Evolutionary conservation across 2,797 vertebrate genomes (phyloP).

Genomic region (Aselliscus stoliczkanus): DNA sequence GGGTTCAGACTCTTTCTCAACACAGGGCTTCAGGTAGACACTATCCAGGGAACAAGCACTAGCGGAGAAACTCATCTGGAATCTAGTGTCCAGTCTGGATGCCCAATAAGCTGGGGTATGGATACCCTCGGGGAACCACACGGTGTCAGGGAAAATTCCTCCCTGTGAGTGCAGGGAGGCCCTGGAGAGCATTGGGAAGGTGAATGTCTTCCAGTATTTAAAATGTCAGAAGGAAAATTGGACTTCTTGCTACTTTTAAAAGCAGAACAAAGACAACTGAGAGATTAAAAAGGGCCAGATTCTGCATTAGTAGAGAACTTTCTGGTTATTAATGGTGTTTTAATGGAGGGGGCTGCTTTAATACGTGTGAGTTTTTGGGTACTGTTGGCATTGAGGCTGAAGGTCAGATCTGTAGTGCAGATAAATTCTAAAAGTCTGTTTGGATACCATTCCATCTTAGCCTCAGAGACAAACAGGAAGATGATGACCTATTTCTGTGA

Average conservation of each 20-base stretch:
- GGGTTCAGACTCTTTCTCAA: neutral
- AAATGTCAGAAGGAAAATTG: neutral
- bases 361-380: neutral
- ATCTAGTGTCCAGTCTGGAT: neutral
- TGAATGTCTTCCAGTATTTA: neutral
- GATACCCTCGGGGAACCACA: neutral
- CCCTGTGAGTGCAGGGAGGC: neutral
- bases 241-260: neutral
- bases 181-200: neutral
- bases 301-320: neutral
- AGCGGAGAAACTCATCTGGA: neutral
- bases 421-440: neutral
- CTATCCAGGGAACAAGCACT: neutral
- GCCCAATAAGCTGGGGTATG: neutral
- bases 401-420: too few relatives aligned
- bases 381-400: neutral
- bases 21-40: neutral
- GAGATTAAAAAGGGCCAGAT: neutral
- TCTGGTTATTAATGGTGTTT: neutral
- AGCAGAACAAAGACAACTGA: neutral
- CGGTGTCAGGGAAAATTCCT: neutral
- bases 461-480: neutral
- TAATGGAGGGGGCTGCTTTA: neutral
- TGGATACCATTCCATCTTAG: neutral
- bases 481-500: neutral